Percentiles rank a stretch among this genome's conserved stretches.
Evolutionary conservation across 92 coral and sea anemone genomes (phyloP).

Genomic region (Montipora capitata): DNA sequence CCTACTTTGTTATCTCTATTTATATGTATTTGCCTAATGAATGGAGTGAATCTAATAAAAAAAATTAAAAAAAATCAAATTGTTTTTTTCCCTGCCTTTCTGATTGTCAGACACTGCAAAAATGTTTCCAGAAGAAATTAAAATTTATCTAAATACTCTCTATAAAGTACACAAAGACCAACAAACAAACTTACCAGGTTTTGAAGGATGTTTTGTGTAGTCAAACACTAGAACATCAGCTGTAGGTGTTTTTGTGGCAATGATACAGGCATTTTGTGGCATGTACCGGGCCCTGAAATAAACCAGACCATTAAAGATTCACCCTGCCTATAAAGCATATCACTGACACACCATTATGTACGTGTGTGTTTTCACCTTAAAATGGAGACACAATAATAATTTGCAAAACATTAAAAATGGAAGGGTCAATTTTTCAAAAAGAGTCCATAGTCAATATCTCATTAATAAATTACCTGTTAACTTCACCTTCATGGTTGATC

Average conservation of each 20-base stretch:
- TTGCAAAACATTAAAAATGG: no score
- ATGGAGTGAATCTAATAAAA: no score
- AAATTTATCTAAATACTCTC: neutral
- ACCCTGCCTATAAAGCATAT: no score
- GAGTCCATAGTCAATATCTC: no score
- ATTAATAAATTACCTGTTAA: constrained; percentile 82
- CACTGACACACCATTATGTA: no score
- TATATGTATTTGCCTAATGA: no score
- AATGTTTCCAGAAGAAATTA: neutral
- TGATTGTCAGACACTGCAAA: neutral
- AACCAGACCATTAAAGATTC: neutral
- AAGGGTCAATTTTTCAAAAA: no score
- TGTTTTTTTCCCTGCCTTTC: no score
- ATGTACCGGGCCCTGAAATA: constrained; percentile 90
- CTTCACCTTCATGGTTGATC: constrained; percentile 99
- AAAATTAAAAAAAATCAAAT: no score
- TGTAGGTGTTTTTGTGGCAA: constrained; percentile 98
- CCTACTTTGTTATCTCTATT: no score
- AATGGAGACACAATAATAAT: no score
- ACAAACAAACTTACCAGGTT: constrained; percentile 78
- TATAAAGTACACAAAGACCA: neutral
- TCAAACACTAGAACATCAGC: constrained; percentile 98
- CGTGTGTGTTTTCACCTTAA: no score
- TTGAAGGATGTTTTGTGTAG: constrained; percentile 98
- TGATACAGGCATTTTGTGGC: constrained; percentile 99